Base-by-base conservation (phyloP, 2,113 vertebrate species). In the Stercorarius parasiticus region DNA sequence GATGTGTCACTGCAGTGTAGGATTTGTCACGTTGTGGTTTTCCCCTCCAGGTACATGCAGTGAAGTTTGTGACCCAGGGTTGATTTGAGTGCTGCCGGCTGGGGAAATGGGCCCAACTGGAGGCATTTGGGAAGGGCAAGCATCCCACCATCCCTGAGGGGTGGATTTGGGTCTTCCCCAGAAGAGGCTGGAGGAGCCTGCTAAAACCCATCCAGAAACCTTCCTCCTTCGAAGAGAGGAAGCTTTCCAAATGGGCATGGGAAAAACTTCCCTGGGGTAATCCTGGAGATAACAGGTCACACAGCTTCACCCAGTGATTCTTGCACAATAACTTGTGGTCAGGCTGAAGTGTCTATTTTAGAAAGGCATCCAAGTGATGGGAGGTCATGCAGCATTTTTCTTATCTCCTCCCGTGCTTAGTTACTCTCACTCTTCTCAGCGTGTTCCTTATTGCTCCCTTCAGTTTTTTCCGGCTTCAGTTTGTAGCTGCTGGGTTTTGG, bases 261-360 rank as follows among this genome's bases (percentile, higher is more conserved):
- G 93, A 92, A 95, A 79, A 94, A 86, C 90, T 96, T 94, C 90
- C 88, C 74, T 83, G 72, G 71, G 76, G 90, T 83, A 94, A 50
- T 96, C 79, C 79, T 78, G 56, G 76, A 92, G 93, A 93, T 97
- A 90, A 90, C 93, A 97, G 96, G 85, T 94, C 96, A 45, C 13
- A 9, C 94, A 90, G 79, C 97, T 96, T 96, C 88, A 83, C 71
- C 71, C 85, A 77, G 70, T 13, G 90, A 34, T 85, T 92, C 85
- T 97, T 96, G 92, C 96, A 58, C 92, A 96, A 94, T 53, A 62
- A 50, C 42, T 77, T 94, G 96, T 92, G 96, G 96, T 96, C 93
- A 71, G 93, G 79, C 90, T 77, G 71, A 88, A 96, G 87, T 81
- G 94, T 96, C 93, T 97, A 59, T 96, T 97, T 97, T 97, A 97